These are phyloP conservation scores for Malurus elegans DNA, from an alignment of 2,113 vertebrate genomes.

Conservation along the genomic window DNA sequence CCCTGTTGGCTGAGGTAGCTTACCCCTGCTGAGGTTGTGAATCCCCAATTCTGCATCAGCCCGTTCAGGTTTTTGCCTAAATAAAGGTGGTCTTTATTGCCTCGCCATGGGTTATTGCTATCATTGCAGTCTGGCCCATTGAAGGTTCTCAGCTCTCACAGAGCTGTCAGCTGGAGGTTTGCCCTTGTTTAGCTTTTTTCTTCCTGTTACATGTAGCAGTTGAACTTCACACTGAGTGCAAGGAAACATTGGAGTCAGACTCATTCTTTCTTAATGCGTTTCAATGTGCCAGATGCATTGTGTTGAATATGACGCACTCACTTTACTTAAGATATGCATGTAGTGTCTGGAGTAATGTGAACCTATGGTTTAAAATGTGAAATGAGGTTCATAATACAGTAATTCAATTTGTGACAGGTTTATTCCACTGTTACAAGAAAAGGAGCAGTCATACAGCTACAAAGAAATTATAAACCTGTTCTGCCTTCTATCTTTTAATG, in stretches of 20 bases:
- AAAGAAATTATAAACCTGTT: neutral
- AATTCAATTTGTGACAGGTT: neutral
- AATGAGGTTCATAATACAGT: neutral
- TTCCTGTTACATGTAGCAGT: neutral
- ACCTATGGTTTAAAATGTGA: neutral
- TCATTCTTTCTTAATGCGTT: neutral
- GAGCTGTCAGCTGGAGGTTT: neutral
- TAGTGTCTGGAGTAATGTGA: neutral
- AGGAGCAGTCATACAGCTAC: neutral
- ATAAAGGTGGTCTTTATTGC: neutral
- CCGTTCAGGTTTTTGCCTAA: neutral
- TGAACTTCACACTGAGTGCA: neutral
- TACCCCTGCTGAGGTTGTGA: neutral
- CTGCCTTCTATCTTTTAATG: neutral
- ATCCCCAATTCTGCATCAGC: neutral
- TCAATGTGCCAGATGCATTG: neutral
- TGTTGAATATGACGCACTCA: neutral
- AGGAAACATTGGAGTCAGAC: neutral
- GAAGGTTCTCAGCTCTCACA: neutral
- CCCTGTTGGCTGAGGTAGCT: fast-evolving
- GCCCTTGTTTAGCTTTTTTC: neutral
- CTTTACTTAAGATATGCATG: neutral
- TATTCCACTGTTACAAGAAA: neutral
- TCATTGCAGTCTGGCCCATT: neutral
- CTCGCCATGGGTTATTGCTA: fast-evolving